Percentiles rank a stretch among this genome's conserved stretches.
These are phyloP conservation scores for Trematomus bernacchii DNA, from an alignment of 2,797 vertebrate species.

Conservation along the genomic window DNA sequence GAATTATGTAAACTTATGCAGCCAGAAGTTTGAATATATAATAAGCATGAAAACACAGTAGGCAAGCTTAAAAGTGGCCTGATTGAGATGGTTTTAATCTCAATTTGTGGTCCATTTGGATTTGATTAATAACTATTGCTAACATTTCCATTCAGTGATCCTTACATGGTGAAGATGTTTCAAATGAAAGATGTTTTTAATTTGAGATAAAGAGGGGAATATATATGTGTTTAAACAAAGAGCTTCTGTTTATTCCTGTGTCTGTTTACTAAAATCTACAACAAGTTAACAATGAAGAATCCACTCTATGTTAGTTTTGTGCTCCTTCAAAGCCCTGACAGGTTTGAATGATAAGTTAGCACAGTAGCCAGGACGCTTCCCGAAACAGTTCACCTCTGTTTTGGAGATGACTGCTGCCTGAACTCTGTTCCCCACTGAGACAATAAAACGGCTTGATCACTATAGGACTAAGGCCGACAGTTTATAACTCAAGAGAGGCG, in stretches of 20 bases:
- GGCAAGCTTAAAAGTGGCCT: conserved; percentile 28
- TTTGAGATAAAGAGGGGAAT: conserved; percentile 14
- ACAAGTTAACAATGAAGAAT: conserved; percentile 20
- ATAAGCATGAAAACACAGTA: conserved; percentile 41
- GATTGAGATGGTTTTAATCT: conserved; percentile 21
- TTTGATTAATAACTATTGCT: conserved; percentile 8
- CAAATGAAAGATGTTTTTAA: neutral
- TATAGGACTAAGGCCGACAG: conserved; percentile 76
- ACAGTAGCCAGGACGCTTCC: conserved; percentile 57
- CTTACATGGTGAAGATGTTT: neutral
- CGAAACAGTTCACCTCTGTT: conserved; percentile 78
- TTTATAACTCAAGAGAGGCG: conserved; percentile 83
- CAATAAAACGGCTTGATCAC: conserved; percentile 88
- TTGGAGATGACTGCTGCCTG: conserved; percentile 82
- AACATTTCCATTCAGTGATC: conserved; percentile 1
- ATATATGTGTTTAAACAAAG: conserved; percentile 3
- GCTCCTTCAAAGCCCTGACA: conserved; percentile 34
- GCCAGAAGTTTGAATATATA: conserved; percentile 39
- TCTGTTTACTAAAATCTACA: conserved; percentile 6
- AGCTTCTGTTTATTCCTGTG: conserved; percentile 8
- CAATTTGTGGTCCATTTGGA: conserved; percentile 31
- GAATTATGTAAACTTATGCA: conserved; percentile 57
- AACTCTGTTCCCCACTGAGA: conserved; percentile 84
- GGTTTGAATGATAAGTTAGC: conserved; percentile 54
- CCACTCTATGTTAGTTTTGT: conserved; percentile 24